Evolutionary conservation across 2,797 vertebrate species (phyloP).

Genomic region (Neosalanx taihuensis): DNA sequence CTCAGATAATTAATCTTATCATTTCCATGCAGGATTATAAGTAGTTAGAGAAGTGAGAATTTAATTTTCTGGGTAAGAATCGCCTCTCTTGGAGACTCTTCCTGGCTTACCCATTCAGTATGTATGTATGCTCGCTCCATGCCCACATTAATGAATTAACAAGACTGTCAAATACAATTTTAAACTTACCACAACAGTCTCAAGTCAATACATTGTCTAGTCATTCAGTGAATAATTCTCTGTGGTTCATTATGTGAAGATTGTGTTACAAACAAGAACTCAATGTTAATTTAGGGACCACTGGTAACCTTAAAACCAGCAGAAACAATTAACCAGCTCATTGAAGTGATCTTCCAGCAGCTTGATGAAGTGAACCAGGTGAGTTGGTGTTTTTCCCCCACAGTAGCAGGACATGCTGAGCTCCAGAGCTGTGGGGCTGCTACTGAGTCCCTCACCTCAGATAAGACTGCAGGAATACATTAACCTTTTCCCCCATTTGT

Average conservation of each 20-base stretch:
- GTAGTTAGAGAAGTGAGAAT: constrained; percentile 23
- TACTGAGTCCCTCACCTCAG: constrained; percentile 47
- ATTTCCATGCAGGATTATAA: constrained; percentile 22
- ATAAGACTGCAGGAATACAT: constrained; percentile 66
- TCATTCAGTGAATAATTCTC: constrained; percentile 23
- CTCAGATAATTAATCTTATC: neutral
- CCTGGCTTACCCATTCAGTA: neutral
- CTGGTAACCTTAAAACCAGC: constrained; percentile 52
- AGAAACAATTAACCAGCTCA: constrained; percentile 43
- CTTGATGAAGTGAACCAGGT: constrained; percentile 48
- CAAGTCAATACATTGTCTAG: constrained; percentile 22
- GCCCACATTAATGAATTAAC: neutral
- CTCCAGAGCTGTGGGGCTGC: constrained; percentile 1
- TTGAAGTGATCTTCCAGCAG: constrained; percentile 36
- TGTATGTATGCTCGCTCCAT: neutral
- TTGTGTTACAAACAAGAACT: too few relatives aligned
- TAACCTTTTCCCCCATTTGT: constrained; percentile 70
- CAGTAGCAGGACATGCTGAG: neutral
- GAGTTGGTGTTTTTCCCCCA: constrained; percentile 24
- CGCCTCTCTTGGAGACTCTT: neutral
- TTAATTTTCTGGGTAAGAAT: neutral
- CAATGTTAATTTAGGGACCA: neutral
- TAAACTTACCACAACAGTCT: neutral
- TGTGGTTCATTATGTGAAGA: neutral
- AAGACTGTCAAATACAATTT: neutral